These are phyloP conservation scores for Drosophila peninsularis DNA, from an alignment of 2,888 invertebrate genomes.

Conservation along the genomic window DNA sequence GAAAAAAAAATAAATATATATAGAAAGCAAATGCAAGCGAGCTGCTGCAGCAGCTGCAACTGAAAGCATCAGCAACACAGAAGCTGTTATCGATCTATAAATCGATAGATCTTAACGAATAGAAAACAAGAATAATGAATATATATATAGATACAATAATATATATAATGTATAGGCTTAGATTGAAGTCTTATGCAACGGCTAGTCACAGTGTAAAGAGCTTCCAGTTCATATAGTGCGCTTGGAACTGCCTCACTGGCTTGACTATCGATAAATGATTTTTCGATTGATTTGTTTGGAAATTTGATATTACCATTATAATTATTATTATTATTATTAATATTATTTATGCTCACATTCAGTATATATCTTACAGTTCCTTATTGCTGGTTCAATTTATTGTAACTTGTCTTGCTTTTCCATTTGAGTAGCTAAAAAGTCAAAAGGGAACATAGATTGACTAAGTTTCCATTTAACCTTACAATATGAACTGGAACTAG, in stretches of 20 bases:
- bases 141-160: background rate
- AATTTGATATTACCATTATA: background rate
- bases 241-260: background rate
- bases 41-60: conserved; percentile 18
- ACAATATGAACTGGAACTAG: no score
- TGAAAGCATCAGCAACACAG: no score
- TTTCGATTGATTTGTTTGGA: no score
- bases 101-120: background rate
- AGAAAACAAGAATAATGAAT: background rate
- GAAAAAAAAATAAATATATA: background rate
- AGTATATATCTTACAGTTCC: no score
- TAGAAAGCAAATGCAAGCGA: conserved; percentile 19
- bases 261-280: no score
- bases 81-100: background rate
- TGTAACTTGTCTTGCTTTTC: no score
- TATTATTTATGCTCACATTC: no score
- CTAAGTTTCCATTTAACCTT: background rate
- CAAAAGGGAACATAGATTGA: no score
- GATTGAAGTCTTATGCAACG: no score
- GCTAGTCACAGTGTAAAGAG: background rate
- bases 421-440: no score
- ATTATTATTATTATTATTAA: no score
- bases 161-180: background rate
- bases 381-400: no score
- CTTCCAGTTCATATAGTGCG: background rate